A percentile compares a stretch with the other conserved stretches of the same genome.
Conservation (phyloP, 2,113 vertebrate genomes). For the Bubo blakistoni region DNA sequence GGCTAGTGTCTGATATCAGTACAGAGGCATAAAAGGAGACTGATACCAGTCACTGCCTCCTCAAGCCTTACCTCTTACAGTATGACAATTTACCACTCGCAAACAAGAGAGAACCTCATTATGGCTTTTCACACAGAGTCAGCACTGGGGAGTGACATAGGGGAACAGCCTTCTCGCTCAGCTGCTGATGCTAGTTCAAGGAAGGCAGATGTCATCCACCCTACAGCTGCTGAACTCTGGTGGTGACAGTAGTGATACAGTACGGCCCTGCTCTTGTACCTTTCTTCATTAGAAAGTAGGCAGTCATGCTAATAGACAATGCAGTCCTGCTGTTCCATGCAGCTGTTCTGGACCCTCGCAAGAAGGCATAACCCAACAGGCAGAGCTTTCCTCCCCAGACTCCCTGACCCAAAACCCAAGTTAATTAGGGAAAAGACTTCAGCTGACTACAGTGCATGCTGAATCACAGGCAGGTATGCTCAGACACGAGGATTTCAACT, state of each 20-base stretch:
- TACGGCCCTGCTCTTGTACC: background rate
- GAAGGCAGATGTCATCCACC: background rate
- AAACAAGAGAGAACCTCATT: background rate
- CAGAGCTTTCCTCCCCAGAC: background rate
- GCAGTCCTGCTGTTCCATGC: background rate
- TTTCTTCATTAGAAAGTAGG: background rate
- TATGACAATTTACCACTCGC: background rate
- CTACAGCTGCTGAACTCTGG: accelerated
- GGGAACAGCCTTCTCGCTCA: background rate
- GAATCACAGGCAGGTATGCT: background rate
- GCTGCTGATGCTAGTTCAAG: background rate
- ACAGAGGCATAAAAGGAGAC: background rate
- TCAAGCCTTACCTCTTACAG: background rate
- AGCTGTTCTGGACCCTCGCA: background rate
- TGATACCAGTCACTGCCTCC: background rate
- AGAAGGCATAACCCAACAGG: background rate
- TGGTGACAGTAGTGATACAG: background rate
- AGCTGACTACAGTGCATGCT: background rate
- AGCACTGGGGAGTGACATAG: accelerated
- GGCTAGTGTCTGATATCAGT: background rate
- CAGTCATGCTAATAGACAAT: background rate
- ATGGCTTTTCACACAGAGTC: background rate
- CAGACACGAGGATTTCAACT: background rate
- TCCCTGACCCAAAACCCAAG: accelerated
- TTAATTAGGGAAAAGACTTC: background rate